Evolutionary conservation across 2,113 vertebrate genomes (phyloP).

Genomic region (Gopherus evgoodei): DNA sequence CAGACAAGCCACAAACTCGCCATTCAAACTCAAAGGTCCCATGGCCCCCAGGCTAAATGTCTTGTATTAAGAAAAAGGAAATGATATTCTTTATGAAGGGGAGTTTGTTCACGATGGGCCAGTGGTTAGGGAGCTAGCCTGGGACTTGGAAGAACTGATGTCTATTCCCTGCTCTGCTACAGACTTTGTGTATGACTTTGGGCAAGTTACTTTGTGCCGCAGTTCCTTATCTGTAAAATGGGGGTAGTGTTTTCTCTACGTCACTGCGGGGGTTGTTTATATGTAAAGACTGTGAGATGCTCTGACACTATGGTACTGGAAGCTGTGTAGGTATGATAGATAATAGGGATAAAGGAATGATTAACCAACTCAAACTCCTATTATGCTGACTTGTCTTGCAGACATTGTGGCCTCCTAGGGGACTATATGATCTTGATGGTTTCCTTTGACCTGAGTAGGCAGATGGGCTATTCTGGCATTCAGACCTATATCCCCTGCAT

Average conservation of each 20-base stretch:
- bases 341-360: background rate
- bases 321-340: background rate
- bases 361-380: background rate
- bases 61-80: background rate
- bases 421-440: slow-evolving; percentile 79
- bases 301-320: background rate
- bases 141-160: background rate
- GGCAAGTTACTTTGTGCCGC: background rate
- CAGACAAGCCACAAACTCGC: background rate
- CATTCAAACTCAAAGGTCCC: background rate
- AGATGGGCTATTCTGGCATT: slow-evolving; percentile 80
- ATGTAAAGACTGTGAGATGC: background rate
- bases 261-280: background rate
- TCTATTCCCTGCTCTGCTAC: background rate
- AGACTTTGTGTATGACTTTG: background rate
- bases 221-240: background rate
- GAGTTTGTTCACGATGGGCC: background rate
- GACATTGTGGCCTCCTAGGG: slow-evolving; percentile 66
- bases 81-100: background rate
- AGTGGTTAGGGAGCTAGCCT: background rate
- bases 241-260: background rate
- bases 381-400: background rate
- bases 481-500: slow-evolving; percentile 83
- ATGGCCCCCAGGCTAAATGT: background rate
- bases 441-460: slow-evolving; percentile 80